Evolutionary conservation across 2,888 invertebrate genomes (phyloP).

Genomic region (Troides helena): DNA sequence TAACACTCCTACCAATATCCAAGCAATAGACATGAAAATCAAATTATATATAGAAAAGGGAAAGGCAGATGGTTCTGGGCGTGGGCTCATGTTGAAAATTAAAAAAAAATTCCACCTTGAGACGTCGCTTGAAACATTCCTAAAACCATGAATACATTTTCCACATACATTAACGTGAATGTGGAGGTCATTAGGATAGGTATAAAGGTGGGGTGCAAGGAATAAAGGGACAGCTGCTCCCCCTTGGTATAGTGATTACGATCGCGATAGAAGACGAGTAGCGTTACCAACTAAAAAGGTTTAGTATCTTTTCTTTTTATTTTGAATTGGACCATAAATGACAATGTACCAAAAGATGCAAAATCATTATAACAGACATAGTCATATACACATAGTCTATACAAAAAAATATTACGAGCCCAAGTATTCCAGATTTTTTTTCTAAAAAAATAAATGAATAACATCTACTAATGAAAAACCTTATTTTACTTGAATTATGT

Average conservation of each 20-base stretch:
- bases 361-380: neutral
- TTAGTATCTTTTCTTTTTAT: slow-evolving; percentile 7
- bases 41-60: slow-evolving; percentile 6
- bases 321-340: neutral
- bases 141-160: slow-evolving; percentile 30
- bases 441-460: too few relatives aligned
- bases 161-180: slow-evolving; percentile 32
- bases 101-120: slow-evolving; percentile 22
- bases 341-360: neutral
- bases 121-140: slow-evolving; percentile 19
- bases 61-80: slow-evolving; percentile 14
- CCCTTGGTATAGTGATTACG: slow-evolving; percentile 51
- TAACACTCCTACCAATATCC: neutral
- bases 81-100: slow-evolving; percentile 11
- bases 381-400: neutral
- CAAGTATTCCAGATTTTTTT: neutral
- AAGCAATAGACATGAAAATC: neutral
- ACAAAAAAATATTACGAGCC: neutral
- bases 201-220: slow-evolving; percentile 43
- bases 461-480: neutral
- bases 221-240: slow-evolving; percentile 56
- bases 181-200: slow-evolving; percentile 46
- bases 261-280: slow-evolving; percentile 39
- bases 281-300: slow-evolving; percentile 15
- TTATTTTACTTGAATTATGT: neutral